Evolutionary conservation across 2,797 vertebrate genomes (phyloP), one percentile per base, ranked within the genome.

Genomic region (Poecilia wingei): DNA sequence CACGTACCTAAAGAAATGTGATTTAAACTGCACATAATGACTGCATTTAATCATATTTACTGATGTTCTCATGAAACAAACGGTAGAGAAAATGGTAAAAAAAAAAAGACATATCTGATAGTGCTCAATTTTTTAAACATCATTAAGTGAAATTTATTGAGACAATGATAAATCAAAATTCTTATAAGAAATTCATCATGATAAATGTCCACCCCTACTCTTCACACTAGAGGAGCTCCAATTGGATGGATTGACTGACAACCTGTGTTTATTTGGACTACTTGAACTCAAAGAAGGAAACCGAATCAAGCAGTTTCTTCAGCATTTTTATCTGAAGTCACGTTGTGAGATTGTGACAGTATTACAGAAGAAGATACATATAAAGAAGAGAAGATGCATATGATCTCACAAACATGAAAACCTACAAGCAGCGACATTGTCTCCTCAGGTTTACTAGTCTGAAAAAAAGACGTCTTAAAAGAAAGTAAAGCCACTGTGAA

Each of bases 251-350:
- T 66, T 18, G 36, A 9, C 28, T 14, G 12, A 31, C 1, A 64
- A 36, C 31, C 6, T 64, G 14, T 20, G 16, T 7, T 36, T 36
- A 28, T 36, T 41, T 41, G 36, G 36, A 68, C 22, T 39, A 22
- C 9, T 20, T 68, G 36, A 25, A 25, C 33, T 68, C 20, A 68
- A 79, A 76, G 45, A 79, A 83, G 12, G 22, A 74, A 31, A 22
- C 57, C 74, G 45, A 41, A 78, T 77, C 78, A 25, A 78, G 28
- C 46, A 77, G 9, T 41, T 82, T 81, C 49, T 72, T 83, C 79
- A 87, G 68, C 46, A 55, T 53, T 82, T 87, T 89, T 87, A 89
- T 90, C 70, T 72, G 77, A 84, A 80, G 79, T 87, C 77, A 79
- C 74, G 84, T 91, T 82, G 76, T 84, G 61, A 88, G 79, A 86